phyloP scores from a whole-genome alignment of 2,888 invertebrate genomes.

The Dolomedes plantarius region DNA sequence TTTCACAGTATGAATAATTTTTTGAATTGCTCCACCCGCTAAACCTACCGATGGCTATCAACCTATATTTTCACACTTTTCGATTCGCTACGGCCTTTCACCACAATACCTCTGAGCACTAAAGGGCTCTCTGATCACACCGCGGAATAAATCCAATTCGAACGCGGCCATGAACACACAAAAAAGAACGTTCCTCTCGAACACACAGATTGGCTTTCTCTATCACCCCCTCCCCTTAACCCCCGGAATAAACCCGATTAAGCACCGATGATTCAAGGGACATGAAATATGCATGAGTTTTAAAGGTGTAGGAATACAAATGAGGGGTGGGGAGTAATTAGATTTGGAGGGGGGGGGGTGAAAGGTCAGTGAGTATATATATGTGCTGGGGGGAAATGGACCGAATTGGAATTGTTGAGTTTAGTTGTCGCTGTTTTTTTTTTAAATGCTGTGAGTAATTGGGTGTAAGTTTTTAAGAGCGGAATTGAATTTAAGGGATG shows the following conservation, averaged over 20 bases:
- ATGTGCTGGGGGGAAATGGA: slow-evolving; percentile 8
- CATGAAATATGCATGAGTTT: slow-evolving; percentile 67
- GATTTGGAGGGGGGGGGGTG: slow-evolving; percentile 39
- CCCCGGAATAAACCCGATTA: slow-evolving; percentile 55
- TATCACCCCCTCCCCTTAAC: neutral
- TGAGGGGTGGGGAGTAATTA: slow-evolving; percentile 52
- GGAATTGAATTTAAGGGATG: neutral
- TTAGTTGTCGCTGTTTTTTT: neutral
- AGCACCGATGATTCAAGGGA: slow-evolving; percentile 62
- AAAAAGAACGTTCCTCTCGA: neutral
- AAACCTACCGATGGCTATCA: no score
- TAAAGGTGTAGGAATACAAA: slow-evolving; percentile 67
- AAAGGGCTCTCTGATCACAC: neutral
- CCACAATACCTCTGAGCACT: neutral
- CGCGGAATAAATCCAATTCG: slow-evolving; percentile 23
- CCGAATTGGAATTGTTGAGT: slow-evolving; percentile 10
- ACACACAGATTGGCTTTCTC: slow-evolving; percentile 5
- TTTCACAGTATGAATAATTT: no score
- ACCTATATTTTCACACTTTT: neutral
- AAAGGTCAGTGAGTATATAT: slow-evolving; percentile 36
- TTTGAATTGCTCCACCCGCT: no score
- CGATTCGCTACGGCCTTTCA: neutral
- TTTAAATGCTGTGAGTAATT: slow-evolving; percentile 10
- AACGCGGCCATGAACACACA: neutral
- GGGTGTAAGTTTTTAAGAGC: neutral